Evolutionary conservation across 92 coral and sea anemone genomes (phyloP), one percentile per base, ranked within the genome.

Genomic region (Scolanthus callimorphus): DNA sequence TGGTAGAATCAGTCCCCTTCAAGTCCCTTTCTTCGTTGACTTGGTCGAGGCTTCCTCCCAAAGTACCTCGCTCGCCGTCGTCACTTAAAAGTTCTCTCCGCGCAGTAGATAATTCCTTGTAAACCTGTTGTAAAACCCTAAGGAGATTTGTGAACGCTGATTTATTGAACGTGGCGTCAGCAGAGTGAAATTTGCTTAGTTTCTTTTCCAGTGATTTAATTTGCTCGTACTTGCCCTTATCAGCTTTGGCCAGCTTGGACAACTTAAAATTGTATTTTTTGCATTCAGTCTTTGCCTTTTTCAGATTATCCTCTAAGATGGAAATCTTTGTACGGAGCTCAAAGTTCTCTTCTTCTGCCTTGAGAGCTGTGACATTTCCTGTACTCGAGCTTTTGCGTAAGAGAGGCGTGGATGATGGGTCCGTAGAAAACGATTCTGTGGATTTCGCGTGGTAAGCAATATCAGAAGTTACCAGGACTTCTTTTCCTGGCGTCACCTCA

Each of bases 311-410:
- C 27, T 68, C 57, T 17, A 29, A 26, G 6, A 41, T 59, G 22
- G 52, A 37, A 17, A 68, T 58, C 19, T 68, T 55, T 20, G 50
- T 6, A n/a, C 17, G 52, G 47, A 68, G 25, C 25, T 46, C 15
- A 19, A 41, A 27, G 27, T 56, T 68, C 17, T 45, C 52, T 39
- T 68, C 65, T 41, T 68, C 65, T 0, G 27, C 29, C 51, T 55
- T 57, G 41, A 68, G 29, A 25, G 17, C 28, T 21, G 46, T 46
- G 0, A 46, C 50, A 11, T 67, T 29, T 19, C 27, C 49, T 25
- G 51, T 30, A 31, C 73, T 67, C 4, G 55, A 55, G 0, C 50
- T 25, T 44, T 39, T 67, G n/a, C 51, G 31, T 20, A 46, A 20
- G 4, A 20, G 52, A 6, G 9, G 43, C 6, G 6, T 34, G 43